Base-by-base conservation (phyloP, 2,888 invertebrate species). In the Sinhomidia bicolor region DNA sequence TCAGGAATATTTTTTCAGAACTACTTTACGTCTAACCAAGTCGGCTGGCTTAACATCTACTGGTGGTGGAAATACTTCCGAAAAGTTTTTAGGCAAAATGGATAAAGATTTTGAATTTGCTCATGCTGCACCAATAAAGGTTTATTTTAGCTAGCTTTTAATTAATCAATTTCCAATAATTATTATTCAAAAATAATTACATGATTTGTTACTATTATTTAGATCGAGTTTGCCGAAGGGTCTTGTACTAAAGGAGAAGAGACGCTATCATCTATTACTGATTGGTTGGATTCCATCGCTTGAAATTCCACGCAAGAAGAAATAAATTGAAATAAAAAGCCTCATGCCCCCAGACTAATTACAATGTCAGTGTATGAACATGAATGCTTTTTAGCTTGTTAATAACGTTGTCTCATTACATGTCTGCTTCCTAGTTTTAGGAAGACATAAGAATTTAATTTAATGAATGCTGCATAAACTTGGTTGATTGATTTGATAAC, bases 41-140 rank as follows among this genome's bases (percentile, higher is more conserved):
- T 95, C 96, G 47, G 95, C 92, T 96, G 97, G 92, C 94, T 95
- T 62, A 94, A 94, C 0, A 94, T 94, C n/a, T 95, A 95, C 92
- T 26, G 90, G 90, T 26, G 92, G 91, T 7, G 88, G 84, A 29
- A 86, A 29, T 10, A 60, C 87, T 7, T 47, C 87, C 1, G 78
- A 84, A 36, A 93, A 94, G 62, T 93, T 94, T 5, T 94, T 98
- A 36, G 98, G 98, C 20, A 96, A 96, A 93, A 94, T 94, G 2
- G 96, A 96, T 81, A 96, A 96, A 93, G 96, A 97, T 93, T 98
- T 99, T 94, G 96, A 96, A 92, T 98, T 98, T 93, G 94, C 95
- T 0, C 96, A 97, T 92, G 94, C 98, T 12, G 94, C 93, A 79
- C 93, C 95, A 29, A 94, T 95, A 83, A 95, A 95, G 90, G 95